These are phyloP conservation scores for Tetragonula carbonaria DNA, from an alignment of 2,888 invertebrate species.

Conservation along the genomic window DNA sequence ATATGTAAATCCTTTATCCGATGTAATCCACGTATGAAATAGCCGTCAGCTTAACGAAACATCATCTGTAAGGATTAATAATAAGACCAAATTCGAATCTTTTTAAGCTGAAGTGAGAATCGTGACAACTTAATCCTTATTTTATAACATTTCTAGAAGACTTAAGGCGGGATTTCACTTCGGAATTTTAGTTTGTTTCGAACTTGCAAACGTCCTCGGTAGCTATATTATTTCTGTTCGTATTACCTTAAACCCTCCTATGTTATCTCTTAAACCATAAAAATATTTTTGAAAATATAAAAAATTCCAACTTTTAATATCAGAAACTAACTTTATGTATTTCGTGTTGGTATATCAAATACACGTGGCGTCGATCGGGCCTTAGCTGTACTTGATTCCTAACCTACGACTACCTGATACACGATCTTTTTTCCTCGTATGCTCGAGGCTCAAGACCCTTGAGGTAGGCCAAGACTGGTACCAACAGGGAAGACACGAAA, in stretches of 20 bases:
- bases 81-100: neutral
- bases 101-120: neutral
- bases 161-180: neutral
- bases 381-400: slow-evolving; percentile 31
- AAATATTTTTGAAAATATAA: neutral
- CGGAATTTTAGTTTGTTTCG: neutral
- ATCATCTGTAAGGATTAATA: neutral
- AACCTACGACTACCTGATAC: slow-evolving; percentile 42
- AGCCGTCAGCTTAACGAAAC: slow-evolving; percentile 9
- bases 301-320: neutral
- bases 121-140: slow-evolving; percentile 1
- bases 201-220: neutral
- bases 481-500: slow-evolving; percentile 14
- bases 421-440: slow-evolving; percentile 39
- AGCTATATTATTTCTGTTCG: too few species aligned
- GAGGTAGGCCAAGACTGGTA: slow-evolving; percentile 21
- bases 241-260: too few species aligned
- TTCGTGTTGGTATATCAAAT: neutral
- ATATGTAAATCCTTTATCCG: neutral
- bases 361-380: slow-evolving; percentile 2
- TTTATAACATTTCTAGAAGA: neutral
- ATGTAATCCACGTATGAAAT: neutral
- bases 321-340: neutral
- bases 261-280: neutral
- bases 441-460: slow-evolving; percentile 29